phyloP scores from a whole-genome alignment of 2,113 vertebrate genomes.

The Tylochromis polylepis region DNA sequence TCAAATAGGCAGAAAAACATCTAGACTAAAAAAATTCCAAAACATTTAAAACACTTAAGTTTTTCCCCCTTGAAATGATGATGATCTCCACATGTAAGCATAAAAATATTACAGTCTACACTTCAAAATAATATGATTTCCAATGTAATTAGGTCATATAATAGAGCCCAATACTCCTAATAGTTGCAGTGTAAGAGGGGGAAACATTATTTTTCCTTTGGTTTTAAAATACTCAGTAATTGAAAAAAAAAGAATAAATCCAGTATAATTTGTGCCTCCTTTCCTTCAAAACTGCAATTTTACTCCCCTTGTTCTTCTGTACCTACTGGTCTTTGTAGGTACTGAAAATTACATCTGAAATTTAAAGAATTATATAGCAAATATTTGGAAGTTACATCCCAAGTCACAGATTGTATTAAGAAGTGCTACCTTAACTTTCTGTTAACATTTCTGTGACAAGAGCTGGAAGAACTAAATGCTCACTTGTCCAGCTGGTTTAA shows the following conservation, averaged over 20 bases:
- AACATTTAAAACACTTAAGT: no score
- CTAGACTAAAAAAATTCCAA: no score
- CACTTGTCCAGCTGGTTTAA: neutral
- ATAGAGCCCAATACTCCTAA: no score
- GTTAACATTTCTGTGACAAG: neutral
- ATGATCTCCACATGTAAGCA: no score
- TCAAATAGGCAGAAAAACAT: no score
- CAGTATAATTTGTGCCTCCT: neutral
- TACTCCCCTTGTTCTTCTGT: neutral
- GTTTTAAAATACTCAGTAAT: neutral
- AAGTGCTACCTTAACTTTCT: neutral
- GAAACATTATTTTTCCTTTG: neutral
- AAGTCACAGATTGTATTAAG: neutral
- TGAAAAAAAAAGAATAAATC: no score
- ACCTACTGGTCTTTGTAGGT: neutral
- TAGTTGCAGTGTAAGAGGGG: no score
- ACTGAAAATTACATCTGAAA: neutral
- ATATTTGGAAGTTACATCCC: neutral
- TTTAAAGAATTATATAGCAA: neutral
- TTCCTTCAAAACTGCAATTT: neutral
- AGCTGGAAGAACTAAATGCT: neutral
- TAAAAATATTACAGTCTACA: no score
- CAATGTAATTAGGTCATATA: no score
- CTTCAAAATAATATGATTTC: no score
- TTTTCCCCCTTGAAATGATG: no score